Base-by-base conservation (phyloP, 92 coral and sea anemone species). In the Porites lobata region DNA sequence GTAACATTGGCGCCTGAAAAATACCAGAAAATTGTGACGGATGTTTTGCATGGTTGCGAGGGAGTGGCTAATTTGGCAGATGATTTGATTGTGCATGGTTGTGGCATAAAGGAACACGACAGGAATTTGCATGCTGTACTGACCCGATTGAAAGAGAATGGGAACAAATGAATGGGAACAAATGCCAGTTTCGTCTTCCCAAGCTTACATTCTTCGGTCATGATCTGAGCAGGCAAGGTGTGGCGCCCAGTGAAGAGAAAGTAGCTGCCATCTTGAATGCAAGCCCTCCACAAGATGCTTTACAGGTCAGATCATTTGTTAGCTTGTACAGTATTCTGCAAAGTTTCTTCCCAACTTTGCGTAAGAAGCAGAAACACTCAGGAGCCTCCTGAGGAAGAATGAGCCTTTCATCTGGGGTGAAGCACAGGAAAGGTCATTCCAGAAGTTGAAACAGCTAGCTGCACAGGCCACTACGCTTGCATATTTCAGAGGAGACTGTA, bases 231-330 rank as follows among this genome's bases (percentile, higher is more conserved):
- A 62, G 15, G n/a, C 57, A 83, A 8, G 89, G 83, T 20, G 82
- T 91, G 1, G 20, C 92, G 26, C 94, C 89, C 20, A 91, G 88
- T 64, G 92, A 91, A 68, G 92, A 91, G 67, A 87, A 91, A 47
- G 80, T 88, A 17, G 88, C 94, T 6, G 86, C 89, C 24, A 78
- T 91, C 13, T 38, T 56, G 22, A 79, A 63, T 78, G 83, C 89
- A 5, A 79, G 72, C 21, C 52, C 85, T 69, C 92, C 88, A 62
- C 50, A 69, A 57, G 85, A 83, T 72, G 83, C 26, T 57, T 84
- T 87, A 53, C 89, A 85, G 89, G 90, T 88, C 78, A 57, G 91
- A 54, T 91, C 89, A 38, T 87, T 91, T 56, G 69, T 87, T 53
- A 65, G 65, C 80, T 83, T 22, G 24, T 22, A 22, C 24, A 22